Evolutionary conservation across 2,888 invertebrate genomes (phyloP).

Genomic region (Orchestes rusci): DNA sequence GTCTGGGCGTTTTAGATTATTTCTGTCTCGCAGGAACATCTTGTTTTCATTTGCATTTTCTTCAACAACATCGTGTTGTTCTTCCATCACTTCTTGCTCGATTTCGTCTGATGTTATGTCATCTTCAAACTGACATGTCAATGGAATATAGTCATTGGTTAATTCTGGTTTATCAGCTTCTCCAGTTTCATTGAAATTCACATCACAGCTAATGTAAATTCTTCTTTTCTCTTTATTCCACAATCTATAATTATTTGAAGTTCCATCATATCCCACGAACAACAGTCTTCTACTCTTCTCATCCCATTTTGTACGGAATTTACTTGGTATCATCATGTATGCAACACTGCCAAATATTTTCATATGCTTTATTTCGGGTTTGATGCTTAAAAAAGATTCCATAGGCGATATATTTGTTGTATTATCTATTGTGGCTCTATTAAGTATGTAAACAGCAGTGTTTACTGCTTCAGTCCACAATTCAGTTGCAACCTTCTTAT

Average conservation of each 20-base stretch:
- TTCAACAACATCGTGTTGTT: not conserved
- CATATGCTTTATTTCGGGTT: slow-evolving; percentile 23
- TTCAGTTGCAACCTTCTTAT: slow-evolving; percentile 26
- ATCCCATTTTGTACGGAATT: slow-evolving; percentile 25
- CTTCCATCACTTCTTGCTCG: not conserved
- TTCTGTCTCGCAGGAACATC: not conserved
- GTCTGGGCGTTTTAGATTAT: not conserved
- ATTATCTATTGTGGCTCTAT: slow-evolving; percentile 2
- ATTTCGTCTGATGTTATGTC: not conserved
- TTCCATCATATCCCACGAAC: not conserved
- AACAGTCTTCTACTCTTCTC: slow-evolving; percentile 15
- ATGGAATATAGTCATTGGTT: no score
- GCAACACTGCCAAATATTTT: slow-evolving; percentile 25
- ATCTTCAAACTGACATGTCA: not conserved
- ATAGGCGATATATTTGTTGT: no score
- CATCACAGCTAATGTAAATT: not conserved
- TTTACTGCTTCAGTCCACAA: slow-evolving; percentile 38
- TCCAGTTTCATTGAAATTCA: not conserved
- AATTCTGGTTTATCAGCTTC: not conserved
- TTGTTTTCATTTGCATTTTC: not conserved
- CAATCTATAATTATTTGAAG: not conserved
- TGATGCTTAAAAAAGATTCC: no score
- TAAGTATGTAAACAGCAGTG: slow-evolving; percentile 26
- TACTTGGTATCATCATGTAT: slow-evolving; percentile 16
- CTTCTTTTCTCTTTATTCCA: not conserved